Evolutionary conservation across 2,797 vertebrate species (phyloP).

Genomic region (Geotrypetes seraphini): DNA sequence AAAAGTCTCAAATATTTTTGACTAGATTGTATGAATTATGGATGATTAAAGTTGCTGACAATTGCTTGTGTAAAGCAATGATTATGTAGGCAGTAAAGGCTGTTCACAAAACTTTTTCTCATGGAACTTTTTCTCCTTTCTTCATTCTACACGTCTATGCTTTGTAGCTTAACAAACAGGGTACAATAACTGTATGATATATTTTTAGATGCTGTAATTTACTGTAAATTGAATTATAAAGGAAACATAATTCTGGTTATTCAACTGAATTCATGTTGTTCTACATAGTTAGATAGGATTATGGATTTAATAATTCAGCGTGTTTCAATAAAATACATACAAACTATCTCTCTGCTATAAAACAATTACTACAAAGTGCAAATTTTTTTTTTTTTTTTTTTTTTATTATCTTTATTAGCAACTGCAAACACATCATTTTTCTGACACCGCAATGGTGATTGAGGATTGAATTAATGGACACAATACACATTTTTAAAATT

Average conservation of each 20-base stretch:
- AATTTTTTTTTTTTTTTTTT: too few relatives aligned
- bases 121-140: background rate
- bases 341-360: too few relatives aligned
- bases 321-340: too few relatives aligned
- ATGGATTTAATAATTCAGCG: background rate
- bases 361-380: too few relatives aligned
- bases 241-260: background rate
- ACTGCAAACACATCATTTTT: too few relatives aligned
- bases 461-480: background rate
- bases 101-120: background rate
- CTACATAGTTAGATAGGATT: background rate
- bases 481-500: slow-evolving; percentile 39
- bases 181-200: background rate
- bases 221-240: background rate
- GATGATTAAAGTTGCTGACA: slow-evolving; percentile 10
- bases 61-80: background rate
- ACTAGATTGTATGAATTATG: slow-evolving; percentile 1
- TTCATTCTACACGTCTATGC: slow-evolving; percentile 4
- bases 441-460: too few relatives aligned
- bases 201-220: background rate
- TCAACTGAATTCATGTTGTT: slow-evolving; percentile 2
- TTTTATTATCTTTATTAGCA: too few relatives aligned
- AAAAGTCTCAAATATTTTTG: slow-evolving; percentile 15
- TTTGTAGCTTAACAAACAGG: background rate
- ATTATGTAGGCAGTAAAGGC: background rate